Evolutionary conservation across 2,113 vertebrate genomes (phyloP).

Genomic region (Galeopterus variegatus): DNA sequence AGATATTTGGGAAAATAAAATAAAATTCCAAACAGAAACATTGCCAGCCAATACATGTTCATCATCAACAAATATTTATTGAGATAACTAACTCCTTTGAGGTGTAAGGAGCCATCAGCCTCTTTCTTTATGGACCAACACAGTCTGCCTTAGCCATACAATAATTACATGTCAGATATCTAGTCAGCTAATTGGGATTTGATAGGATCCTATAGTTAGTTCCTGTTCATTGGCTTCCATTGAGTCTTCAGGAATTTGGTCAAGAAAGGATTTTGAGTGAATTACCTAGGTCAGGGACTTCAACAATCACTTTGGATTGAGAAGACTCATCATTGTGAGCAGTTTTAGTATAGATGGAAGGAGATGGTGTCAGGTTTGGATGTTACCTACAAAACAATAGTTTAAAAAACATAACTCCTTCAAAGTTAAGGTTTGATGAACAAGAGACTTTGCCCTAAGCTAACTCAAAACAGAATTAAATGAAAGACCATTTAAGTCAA

Average conservation of each 20-base stretch:
- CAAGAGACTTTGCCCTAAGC: neutral
- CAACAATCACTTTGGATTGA: neutral
- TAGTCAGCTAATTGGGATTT: neutral
- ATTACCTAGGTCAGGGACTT: neutral
- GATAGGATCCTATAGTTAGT: neutral
- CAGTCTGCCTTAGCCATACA: neutral
- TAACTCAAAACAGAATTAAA: conserved; percentile 50
- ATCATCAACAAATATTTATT: conserved; percentile 8
- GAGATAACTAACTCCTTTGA: neutral
- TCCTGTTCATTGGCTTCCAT: neutral
- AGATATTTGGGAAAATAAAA: conserved; percentile 43
- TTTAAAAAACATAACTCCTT: conserved; percentile 8
- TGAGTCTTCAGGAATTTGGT: neutral
- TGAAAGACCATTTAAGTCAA: neutral
- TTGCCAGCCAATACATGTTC: neutral
- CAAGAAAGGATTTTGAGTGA: neutral
- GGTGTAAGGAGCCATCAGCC: neutral
- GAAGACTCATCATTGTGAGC: neutral
- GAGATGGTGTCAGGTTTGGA: neutral
- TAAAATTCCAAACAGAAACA: conserved; percentile 46
- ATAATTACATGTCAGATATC: neutral
- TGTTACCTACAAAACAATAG: neutral
- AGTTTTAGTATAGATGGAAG: neutral
- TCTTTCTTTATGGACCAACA: neutral
- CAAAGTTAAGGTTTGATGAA: neutral